Conservation (phyloP, 2,113 vertebrate species). For the Macroglossus sobrinus region DNA sequence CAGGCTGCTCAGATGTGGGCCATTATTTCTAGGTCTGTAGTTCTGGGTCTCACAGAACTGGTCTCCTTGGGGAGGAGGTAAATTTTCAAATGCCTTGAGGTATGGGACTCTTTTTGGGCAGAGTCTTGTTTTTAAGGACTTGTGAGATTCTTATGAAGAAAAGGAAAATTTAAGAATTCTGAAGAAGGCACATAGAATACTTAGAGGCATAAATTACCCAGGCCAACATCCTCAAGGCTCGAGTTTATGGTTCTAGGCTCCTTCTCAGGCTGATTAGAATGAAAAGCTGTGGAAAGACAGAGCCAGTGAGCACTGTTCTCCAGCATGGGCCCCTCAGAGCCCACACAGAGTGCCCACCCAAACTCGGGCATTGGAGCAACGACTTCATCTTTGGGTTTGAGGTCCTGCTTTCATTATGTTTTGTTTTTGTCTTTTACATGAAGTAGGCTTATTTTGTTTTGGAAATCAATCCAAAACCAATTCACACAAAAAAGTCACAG, state of each 20-base stretch:
- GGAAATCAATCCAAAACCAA: not conserved
- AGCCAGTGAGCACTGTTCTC: rapidly evolving
- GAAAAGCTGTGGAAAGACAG: no score
- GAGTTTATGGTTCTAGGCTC: rapidly evolving
- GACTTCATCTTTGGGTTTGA: not conserved
- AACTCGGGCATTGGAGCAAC: not conserved
- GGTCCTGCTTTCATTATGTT: not conserved
- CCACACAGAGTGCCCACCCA: not conserved
- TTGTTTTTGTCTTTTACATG: not conserved
- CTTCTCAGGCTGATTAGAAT: not conserved
- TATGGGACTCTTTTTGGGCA: not conserved
- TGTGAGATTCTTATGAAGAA: not conserved
- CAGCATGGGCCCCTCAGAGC: no score
- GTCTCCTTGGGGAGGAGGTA: not conserved
- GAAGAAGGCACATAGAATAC: not conserved
- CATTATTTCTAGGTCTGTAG: not conserved
- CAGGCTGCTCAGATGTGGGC: rapidly evolving
- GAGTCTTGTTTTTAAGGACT: not conserved
- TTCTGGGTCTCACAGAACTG: not conserved
- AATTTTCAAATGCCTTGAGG: not conserved
- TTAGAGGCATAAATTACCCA: no score
- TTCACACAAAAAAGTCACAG: not conserved
- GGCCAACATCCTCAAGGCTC: not conserved
- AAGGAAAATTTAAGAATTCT: not conserved
- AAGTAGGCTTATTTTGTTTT: not conserved